Evolutionary conservation across 2,797 vertebrate genomes (phyloP).

Genomic region (Brachyrhaphis roseni): DNA sequence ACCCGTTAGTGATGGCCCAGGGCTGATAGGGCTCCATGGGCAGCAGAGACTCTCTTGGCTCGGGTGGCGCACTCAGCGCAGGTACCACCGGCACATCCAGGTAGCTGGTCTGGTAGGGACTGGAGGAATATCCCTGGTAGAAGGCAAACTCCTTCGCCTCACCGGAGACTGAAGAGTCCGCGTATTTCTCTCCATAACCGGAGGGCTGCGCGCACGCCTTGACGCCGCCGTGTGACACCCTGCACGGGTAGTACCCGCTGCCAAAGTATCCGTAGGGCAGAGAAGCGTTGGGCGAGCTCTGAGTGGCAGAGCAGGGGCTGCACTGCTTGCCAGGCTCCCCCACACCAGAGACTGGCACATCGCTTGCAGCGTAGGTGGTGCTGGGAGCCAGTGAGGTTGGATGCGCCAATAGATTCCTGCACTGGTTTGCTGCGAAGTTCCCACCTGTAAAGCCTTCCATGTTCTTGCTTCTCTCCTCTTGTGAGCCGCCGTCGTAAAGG

Average conservation of each 20-base stretch:
- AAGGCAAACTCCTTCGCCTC: slow-evolving; percentile 98
- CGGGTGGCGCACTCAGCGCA: slow-evolving; percentile 87
- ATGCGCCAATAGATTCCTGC: slow-evolving; percentile 96
- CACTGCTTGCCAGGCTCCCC: slow-evolving; percentile 96
- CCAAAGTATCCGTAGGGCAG: slow-evolving; percentile 98
- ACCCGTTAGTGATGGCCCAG: slow-evolving; percentile 95
- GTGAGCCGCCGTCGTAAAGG: slow-evolving; percentile 96
- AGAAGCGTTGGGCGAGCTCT: slow-evolving; percentile 92
- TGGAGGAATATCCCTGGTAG: slow-evolving; percentile 94
- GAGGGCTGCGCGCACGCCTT: slow-evolving; percentile 92
- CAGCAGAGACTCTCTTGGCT: slow-evolving; percentile 91
- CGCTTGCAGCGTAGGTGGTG: slow-evolving; percentile 88
- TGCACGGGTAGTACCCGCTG: slow-evolving; percentile 95
- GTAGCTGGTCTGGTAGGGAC: slow-evolving; percentile 94
- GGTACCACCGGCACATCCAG: slow-evolving; percentile 95
- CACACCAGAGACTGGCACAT: slow-evolving; percentile 90
- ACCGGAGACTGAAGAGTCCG: slow-evolving; percentile 91
- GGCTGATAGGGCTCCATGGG: slow-evolving; percentile 98
- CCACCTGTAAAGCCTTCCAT: slow-evolving; percentile 93
- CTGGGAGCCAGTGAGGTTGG: slow-evolving; percentile 92
- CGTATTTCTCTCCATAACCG: slow-evolving; percentile 91
- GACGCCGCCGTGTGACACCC: slow-evolving; percentile 92
- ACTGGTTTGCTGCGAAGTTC: slow-evolving; percentile 94
- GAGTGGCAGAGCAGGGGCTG: slow-evolving; percentile 93
- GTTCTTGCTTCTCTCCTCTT: slow-evolving; percentile 96